Conservation (phyloP, 53 echinoderm and acorn worm genomes). For the Pentamera pediparva region DNA sequence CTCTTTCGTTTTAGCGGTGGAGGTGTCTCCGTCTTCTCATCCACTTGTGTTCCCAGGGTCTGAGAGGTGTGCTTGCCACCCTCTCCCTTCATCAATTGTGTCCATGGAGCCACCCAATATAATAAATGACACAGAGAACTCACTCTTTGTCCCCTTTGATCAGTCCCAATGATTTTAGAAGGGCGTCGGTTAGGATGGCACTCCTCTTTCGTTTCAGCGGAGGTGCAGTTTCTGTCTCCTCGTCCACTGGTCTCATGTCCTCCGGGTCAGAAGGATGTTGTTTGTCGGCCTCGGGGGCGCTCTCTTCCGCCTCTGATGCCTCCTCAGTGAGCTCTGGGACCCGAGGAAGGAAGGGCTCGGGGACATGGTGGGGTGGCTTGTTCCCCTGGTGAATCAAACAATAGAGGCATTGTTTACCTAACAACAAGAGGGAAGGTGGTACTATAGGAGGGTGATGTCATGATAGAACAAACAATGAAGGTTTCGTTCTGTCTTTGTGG, state of each 20-base stretch:
- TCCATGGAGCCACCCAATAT: too few relatives aligned
- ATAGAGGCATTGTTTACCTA: neutral
- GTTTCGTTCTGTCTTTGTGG: too few relatives aligned
- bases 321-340: slow-evolving; percentile 88
- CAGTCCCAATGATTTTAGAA: slow-evolving; percentile 49
- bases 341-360: slow-evolving; percentile 41
- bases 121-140: neutral
- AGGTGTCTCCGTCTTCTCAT: neutral
- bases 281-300: neutral
- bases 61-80: too few relatives aligned
- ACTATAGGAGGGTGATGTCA: neutral
- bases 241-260: slow-evolving; percentile 6
- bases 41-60: too few relatives aligned
- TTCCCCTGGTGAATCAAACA: slow-evolving; percentile 49
- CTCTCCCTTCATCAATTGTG: too few relatives aligned
- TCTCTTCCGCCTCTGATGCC: slow-evolving; percentile 60
- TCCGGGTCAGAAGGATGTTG: slow-evolving; percentile 15
- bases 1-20: slow-evolving; percentile 18
- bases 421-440: neutral
- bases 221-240: neutral
- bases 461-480: too few relatives aligned
- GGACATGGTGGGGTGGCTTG: slow-evolving; percentile 47
- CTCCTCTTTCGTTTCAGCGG: slow-evolving; percentile 30
- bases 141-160: slow-evolving; percentile 33
- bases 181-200: slow-evolving; percentile 41